Evolutionary conservation across 2,797 vertebrate genomes (phyloP), one percentile per base, ranked within the genome.

Genomic region (Halcyon leucocephala): DNA sequence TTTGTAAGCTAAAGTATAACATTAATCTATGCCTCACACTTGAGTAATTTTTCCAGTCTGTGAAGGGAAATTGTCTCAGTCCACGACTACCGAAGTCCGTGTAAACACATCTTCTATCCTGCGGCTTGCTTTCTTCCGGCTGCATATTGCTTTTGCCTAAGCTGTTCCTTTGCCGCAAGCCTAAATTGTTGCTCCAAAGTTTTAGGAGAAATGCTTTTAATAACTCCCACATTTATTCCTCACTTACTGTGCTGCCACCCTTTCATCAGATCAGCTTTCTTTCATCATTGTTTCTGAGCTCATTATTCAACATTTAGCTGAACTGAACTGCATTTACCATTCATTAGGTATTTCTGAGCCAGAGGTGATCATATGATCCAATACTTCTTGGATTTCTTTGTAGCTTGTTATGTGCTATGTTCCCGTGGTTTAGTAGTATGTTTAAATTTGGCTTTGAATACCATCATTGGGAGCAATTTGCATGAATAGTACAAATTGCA

Each of bases 291-390:
- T 96, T 97, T 95, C 89, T 67, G 73, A 96, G 87, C 77, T 95
- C 95, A 96, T 95, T 97, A 97, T 93, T 97, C 88, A 90, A 90
- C 88, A 82, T 96, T 93, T 95, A 97, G 91, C 89, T 83, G 77
- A 81, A 92, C 55, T 54, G 54, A 97, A 90, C 33, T 86, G 61
- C 90, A 92, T 96, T 92, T 97, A 91, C 92, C 46, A 84, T 91
- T 93, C 87, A 85, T 92, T 91, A 95, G 73, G 21, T 89, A 66
- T 94, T 95, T 96, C 77, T 95, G 93, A 95, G 82, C 49, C 46
- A 71, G 72, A 96, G 60, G 35, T 66, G 20, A 76, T 89, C 74
- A 89, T 83, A 94, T 55, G 37, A 97, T 70, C 48, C 92, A 89
- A 51, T 71, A 80, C 55, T 66, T 90, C 79, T 64, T 80, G 66